These are phyloP conservation scores for Heliconius nattereri DNA, from an alignment of 1,140 invertebrate species.

Conservation along the genomic window DNA sequence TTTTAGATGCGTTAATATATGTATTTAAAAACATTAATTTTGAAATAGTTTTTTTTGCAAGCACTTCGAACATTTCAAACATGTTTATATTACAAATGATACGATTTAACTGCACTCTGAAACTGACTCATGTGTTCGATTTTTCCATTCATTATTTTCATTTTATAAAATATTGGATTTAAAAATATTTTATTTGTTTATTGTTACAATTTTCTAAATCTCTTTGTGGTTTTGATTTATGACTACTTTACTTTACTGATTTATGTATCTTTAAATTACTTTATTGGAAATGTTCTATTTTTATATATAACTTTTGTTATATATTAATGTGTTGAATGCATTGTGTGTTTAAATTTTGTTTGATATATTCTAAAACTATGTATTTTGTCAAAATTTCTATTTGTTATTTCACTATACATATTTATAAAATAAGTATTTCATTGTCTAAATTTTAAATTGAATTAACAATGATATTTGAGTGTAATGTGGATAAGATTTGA, in stretches of 20 bases:
- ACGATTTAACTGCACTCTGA: constrained; percentile 75
- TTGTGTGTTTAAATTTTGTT: background rate
- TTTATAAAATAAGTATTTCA: background rate
- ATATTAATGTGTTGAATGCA: background rate
- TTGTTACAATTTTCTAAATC: background rate
- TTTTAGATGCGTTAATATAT: too few relatives aligned
- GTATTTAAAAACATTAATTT: background rate
- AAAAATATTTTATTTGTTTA: constrained; percentile 7
- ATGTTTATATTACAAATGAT: constrained; percentile 4
- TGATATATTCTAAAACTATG: background rate
- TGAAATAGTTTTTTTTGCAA: background rate
- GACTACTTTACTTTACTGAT: background rate
- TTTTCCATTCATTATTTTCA: constrained; percentile 35
- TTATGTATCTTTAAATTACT: background rate
- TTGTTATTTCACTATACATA: background rate
- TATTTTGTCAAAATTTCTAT: constrained; percentile 3
- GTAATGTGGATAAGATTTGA: background rate
- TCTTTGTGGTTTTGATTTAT: constrained; percentile 3
- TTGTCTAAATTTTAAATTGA: background rate
- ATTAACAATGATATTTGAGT: background rate
- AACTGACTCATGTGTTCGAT: constrained; percentile 67
- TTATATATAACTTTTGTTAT: background rate
- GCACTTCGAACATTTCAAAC: background rate
- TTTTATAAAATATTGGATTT: constrained; percentile 33
- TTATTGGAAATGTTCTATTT: background rate